phyloP scores from a whole-genome alignment of 2,113 vertebrate genomes.

The Eulemur macaco region DNA sequence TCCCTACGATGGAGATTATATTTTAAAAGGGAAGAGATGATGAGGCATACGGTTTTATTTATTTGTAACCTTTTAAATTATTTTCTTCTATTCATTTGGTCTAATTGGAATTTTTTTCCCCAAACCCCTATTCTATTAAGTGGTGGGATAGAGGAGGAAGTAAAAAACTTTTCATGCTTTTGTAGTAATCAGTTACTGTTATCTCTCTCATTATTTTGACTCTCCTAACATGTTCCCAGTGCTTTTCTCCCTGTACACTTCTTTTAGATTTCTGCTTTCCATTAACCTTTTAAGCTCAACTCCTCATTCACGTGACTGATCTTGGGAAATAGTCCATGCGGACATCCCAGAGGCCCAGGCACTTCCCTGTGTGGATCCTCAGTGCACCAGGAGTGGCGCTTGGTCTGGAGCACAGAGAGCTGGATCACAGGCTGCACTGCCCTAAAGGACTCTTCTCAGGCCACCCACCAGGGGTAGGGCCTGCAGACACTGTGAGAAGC shows the following conservation, averaged over 20 bases:
- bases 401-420: not conserved
- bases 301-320: not conserved
- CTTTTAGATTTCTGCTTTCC: not conserved
- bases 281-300: not conserved
- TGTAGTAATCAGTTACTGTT: not conserved
- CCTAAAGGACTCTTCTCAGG: not conserved
- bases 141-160: not conserved
- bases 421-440: not conserved
- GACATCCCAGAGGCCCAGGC: not conserved
- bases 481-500: not conserved
- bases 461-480: not conserved
- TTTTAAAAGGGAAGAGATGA: not conserved
- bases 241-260: not conserved
- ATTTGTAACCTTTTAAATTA: conserved; percentile 28
- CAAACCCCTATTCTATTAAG: not conserved
- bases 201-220: not conserved
- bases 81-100: conserved; percentile 48
- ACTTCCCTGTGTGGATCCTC: not conserved
- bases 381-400: not conserved
- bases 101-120: not conserved
- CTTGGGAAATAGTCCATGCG: not conserved
- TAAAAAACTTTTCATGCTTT: not conserved
- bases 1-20: not conserved
- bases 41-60: not conserved
- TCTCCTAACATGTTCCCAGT: conserved; percentile 31